phyloP scores from a whole-genome alignment of 2,888 invertebrate species.

The Zygothrica quintamaculata region DNA sequence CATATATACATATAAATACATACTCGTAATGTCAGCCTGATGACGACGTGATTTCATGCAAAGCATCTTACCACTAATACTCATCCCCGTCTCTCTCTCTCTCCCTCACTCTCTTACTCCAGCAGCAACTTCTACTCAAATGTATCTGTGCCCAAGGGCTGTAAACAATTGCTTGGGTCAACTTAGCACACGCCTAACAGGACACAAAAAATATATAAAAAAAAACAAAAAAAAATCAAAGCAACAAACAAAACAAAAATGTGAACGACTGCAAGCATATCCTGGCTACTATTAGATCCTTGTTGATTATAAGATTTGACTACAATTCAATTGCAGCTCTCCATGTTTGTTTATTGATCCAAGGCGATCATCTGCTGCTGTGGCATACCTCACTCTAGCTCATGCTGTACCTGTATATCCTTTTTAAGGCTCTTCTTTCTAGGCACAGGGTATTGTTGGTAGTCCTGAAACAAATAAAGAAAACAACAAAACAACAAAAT shows the following conservation, averaged over 20 bases:
- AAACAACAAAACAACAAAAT: conserved; percentile 62
- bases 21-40: conserved; percentile 72
- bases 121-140: too few species aligned
- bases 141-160: conserved; percentile 60
- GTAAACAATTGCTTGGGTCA: conserved; percentile 75
- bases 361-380: too few species aligned
- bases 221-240: conserved; percentile 4
- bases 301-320: too few species aligned
- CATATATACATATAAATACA: too few species aligned
- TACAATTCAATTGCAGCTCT: too few species aligned
- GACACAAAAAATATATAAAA: conserved; percentile 6
- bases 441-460: neutral
- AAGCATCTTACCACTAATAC: conserved; percentile 66
- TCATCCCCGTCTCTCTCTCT: too few species aligned
- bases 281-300: too few species aligned
- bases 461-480: conserved; percentile 37
- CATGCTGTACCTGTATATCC: too few species aligned
- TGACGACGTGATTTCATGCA: conserved; percentile 80
- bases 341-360: too few species aligned
- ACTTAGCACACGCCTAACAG: conserved; percentile 60
- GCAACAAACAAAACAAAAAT: neutral
- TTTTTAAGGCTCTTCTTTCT: neutral
- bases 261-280: conserved; percentile 3
- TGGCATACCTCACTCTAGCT: too few species aligned
- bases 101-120: too few species aligned